Conservation (phyloP, 2,113 vertebrate species). For the Xenopus borealis region DNA sequence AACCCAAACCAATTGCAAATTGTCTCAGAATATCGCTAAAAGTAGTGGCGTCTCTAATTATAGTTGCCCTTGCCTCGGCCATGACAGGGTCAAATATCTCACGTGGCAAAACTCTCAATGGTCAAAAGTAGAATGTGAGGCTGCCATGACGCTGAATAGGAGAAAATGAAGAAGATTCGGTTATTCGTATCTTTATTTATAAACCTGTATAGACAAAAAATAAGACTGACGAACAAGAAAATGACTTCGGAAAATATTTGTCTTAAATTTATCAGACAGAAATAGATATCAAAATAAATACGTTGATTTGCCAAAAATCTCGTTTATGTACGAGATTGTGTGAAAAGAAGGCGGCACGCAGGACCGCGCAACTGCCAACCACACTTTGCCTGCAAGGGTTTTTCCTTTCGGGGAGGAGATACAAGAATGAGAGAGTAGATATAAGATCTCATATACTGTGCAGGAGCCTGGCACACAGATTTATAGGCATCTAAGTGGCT, state of each 20-base stretch:
- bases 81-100: too few species aligned
- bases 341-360: constrained; percentile 13
- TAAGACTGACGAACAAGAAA: neutral
- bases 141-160: too few species aligned
- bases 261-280: constrained; percentile 52
- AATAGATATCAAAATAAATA: constrained; percentile 64
- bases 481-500: neutral
- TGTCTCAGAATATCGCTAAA: too few species aligned
- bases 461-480: neutral
- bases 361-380: constrained; percentile 40
- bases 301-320: constrained; percentile 49
- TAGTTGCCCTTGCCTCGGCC: too few species aligned
- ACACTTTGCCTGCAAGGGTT: constrained; percentile 31
- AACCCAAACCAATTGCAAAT: too few species aligned
- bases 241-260: constrained; percentile 53
- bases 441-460: constrained; percentile 51
- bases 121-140: too few species aligned
- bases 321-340: too few species aligned
- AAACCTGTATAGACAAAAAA: constrained; percentile 31
- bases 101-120: too few species aligned
- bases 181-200: constrained; percentile 38
- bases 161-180: neutral
- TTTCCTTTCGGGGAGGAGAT: constrained; percentile 12
- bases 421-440: constrained; percentile 49
- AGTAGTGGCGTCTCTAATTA: too few species aligned